A percentile compares a stretch with the other conserved stretches of the same genome.
These are phyloP conservation scores for Drosophila ohnishii DNA, from an alignment of 1,140 invertebrate species.

Conservation along the genomic window DNA sequence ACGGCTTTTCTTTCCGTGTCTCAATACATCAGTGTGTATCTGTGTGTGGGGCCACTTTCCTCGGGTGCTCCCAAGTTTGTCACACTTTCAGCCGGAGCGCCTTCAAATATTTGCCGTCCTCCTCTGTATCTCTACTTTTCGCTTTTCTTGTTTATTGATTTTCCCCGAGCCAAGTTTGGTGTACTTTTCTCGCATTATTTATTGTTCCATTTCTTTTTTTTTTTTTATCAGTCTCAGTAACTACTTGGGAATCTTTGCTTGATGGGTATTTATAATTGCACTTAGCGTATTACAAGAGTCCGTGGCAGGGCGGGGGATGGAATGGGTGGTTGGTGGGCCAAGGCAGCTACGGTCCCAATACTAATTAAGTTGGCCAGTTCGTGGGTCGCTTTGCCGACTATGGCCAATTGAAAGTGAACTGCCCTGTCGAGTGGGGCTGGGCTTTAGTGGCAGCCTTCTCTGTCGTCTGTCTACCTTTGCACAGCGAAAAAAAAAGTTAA, in stretches of 20 bases:
- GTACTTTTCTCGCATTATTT: slow-evolving; percentile 45
- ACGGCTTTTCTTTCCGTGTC: slow-evolving; percentile 13
- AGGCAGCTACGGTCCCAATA: slow-evolving; percentile 29
- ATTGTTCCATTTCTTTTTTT: slow-evolving; percentile 40
- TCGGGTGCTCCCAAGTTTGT: slow-evolving; percentile 51
- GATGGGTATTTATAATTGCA: slow-evolving; percentile 77
- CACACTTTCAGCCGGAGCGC: slow-evolving; percentile 43
- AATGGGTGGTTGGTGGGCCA: background rate
- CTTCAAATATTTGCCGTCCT: slow-evolving; percentile 51
- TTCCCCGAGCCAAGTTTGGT: slow-evolving; percentile 33
- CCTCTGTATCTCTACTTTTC: slow-evolving; percentile 41
- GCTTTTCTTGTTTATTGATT: slow-evolving; percentile 68
- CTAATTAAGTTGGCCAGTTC: slow-evolving; percentile 74
- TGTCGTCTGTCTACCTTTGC: slow-evolving; percentile 1
- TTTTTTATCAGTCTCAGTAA: slow-evolving; percentile 23
- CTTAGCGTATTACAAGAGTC: slow-evolving; percentile 52
- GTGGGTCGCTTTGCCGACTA: slow-evolving; percentile 24
- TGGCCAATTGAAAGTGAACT: slow-evolving; percentile 57
- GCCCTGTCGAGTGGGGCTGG: slow-evolving; percentile 41
- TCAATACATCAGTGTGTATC: slow-evolving; percentile 28
- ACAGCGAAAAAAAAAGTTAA: background rate
- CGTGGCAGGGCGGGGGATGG: background rate
- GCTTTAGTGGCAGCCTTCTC: slow-evolving; percentile 10
- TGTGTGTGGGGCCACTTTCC: slow-evolving; percentile 46
- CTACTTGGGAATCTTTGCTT: slow-evolving; percentile 52